Evolutionary conservation across 2,113 vertebrate genomes (phyloP).

Genomic region (Burhinus oedicnemus): DNA sequence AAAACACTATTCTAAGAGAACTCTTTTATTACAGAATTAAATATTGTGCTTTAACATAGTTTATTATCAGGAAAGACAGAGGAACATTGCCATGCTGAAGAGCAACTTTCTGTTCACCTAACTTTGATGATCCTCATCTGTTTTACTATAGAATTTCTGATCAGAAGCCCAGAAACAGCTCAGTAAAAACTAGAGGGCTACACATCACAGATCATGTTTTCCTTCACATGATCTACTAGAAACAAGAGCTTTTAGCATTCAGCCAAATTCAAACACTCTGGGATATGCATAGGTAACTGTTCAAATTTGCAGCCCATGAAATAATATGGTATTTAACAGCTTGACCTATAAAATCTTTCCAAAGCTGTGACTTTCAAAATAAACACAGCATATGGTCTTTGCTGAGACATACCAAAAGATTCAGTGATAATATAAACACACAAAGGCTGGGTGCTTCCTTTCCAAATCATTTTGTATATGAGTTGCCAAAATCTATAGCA

Average conservation of each 20-base stretch:
- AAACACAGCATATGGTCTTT: conserved; percentile 31
- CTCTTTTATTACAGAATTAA: neutral
- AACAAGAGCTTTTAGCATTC: neutral
- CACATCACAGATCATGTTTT: neutral
- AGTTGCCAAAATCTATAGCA: neutral
- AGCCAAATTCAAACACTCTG: neutral
- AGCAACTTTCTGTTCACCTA: neutral
- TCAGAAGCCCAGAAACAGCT: neutral
- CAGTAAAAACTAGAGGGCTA: neutral
- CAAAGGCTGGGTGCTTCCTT: neutral
- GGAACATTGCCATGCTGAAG: neutral
- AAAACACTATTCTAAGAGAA: neutral
- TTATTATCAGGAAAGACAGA: neutral
- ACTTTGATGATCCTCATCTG: neutral
- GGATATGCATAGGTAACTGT: neutral
- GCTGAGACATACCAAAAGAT: conserved; percentile 19
- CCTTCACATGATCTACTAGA: neutral
- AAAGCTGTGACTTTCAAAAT: conserved; percentile 8
- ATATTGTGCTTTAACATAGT: neutral
- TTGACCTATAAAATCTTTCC: conserved; percentile 35
- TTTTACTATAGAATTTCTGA: neutral
- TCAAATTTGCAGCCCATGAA: neutral
- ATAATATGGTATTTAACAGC: neutral
- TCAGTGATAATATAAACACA: conserved; percentile 3
- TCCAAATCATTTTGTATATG: neutral